Percentiles rank a stretch among this genome's conserved stretches.
Evolutionary conservation across 2,797 vertebrate species (phyloP).

Genomic region (Phalanger gymnotis): DNA sequence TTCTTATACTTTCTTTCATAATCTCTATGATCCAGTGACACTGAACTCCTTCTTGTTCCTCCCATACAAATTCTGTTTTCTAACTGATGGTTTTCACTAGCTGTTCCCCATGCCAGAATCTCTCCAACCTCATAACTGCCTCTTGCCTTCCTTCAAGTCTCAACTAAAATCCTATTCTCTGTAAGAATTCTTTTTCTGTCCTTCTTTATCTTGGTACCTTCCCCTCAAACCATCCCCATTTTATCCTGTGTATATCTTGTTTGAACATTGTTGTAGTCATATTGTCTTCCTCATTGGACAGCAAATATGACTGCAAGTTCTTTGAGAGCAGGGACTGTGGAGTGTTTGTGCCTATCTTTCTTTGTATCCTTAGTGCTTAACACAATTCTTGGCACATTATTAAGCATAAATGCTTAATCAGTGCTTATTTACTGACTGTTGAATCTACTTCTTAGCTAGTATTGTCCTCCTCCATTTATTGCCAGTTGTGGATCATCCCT

Average conservation of each 20-base stretch:
- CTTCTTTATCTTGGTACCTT: background rate
- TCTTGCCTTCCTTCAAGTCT: background rate
- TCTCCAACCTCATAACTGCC: background rate
- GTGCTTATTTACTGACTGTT: background rate
- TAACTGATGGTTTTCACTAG: background rate
- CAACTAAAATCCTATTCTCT: background rate
- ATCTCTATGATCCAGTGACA: too few species aligned
- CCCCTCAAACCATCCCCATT: too few species aligned
- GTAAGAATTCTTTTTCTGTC: background rate
- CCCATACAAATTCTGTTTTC: background rate
- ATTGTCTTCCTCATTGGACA: background rate
- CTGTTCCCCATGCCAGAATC: background rate
- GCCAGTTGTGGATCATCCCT: background rate
- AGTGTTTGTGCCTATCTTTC: too few species aligned
- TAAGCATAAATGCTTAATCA: too few species aligned
- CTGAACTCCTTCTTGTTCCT: too few species aligned
- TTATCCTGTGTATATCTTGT: too few species aligned
- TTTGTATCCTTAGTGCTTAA: too few species aligned
- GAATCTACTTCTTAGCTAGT: background rate
- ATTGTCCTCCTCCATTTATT: background rate
- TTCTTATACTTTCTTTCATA: too few species aligned
- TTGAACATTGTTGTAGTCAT: background rate
- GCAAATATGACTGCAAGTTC: too few species aligned
- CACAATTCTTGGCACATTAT: too few species aligned
- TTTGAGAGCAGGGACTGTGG: background rate